A percentile compares a stretch with the other conserved stretches of the same genome.
Evolutionary conservation across 2,888 invertebrate species (phyloP).

Genomic region (Tanytarsus gracilentus): DNA sequence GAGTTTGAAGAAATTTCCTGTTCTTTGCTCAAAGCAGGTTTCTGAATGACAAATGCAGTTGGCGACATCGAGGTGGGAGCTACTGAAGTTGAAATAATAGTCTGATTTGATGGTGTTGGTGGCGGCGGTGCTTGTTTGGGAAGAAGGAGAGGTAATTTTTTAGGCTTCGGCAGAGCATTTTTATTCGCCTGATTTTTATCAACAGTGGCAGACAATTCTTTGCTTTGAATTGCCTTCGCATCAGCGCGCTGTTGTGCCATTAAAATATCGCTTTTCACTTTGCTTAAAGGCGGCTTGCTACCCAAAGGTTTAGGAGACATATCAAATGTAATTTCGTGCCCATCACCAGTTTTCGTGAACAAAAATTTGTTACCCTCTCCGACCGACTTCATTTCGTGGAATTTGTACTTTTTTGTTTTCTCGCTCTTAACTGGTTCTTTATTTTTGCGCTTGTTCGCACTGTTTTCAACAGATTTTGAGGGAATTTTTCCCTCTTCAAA

Average conservation of each 20-base stretch:
- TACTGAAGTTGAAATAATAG: slow-evolving; percentile 24
- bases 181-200: neutral
- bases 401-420: slow-evolving; percentile 22
- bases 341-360: slow-evolving; percentile 21
- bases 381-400: slow-evolving; percentile 18
- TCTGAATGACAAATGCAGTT: slow-evolving; percentile 18
- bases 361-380: slow-evolving; percentile 17
- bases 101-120: neutral
- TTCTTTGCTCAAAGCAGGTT: neutral
- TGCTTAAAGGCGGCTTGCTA: slow-evolving; percentile 17
- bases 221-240: slow-evolving; percentile 11
- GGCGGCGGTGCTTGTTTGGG: slow-evolving; percentile 11
- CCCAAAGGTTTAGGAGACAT: slow-evolving; percentile 22
- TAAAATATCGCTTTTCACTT: slow-evolving; percentile 21
- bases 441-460: slow-evolving; percentile 8
- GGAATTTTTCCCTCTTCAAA: slow-evolving; percentile 13
- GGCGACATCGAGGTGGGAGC: slow-evolving; percentile 2
- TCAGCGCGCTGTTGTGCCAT: slow-evolving; percentile 18
- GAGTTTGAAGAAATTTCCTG: neutral
- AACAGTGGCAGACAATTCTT: neutral
- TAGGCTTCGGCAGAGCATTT: neutral
- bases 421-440: slow-evolving; percentile 20
- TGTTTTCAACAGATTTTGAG: neutral
- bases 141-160: slow-evolving; percentile 14
- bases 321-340: slow-evolving; percentile 23